Evolutionary conservation across 1,140 invertebrate genomes (phyloP), one percentile per base, ranked within the genome.

Genomic region (Tetragonula clypearis): DNA sequence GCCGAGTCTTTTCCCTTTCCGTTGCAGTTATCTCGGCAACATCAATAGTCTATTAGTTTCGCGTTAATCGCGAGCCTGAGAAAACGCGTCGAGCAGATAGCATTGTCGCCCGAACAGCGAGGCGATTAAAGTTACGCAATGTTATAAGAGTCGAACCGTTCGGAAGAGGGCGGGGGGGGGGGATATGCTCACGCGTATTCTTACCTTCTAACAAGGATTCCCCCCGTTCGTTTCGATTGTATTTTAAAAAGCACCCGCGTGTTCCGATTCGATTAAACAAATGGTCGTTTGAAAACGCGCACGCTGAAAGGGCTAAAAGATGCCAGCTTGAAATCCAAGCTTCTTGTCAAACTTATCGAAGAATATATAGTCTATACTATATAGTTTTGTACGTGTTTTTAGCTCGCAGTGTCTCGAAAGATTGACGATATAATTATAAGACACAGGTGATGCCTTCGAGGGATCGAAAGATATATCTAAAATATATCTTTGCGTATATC

Each of bases 61-160:
- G 35, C 60, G 73, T 69, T 69, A 78, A 77, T 69, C 60, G 30
- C 82, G 53, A 23, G 65, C 49, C 23, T 79, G 79, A 65, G 69
- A 65, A 82, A 53, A 65, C 23, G 23, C n/a, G 12, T n/a, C 49
- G 19, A 75, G 41, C 55, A 35, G 55, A 77, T 66, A 56, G 21
- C 53, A 35, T 77, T 49, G 81, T 82, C 81, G 73, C 58, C 81
- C 55, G 73, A 82, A 82, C 49, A 49, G 49, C 35, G 53, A 65
- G 14, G 30, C 53, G 53, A 75, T 82, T 82, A 55, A 55, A 65
- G 79, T 82, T 82, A 62, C n/a, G 69, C 26, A 65, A 83, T 65
- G 49, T 68, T 69, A 8, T 49, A 78, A 83, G 35, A 82, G 81
- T 62, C 49, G 60, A 82, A 65, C 60, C 35, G 66, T 21, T 68